Base-by-base conservation (phyloP, 2,797 vertebrate species). In the Epinephelus malabaricus region DNA sequence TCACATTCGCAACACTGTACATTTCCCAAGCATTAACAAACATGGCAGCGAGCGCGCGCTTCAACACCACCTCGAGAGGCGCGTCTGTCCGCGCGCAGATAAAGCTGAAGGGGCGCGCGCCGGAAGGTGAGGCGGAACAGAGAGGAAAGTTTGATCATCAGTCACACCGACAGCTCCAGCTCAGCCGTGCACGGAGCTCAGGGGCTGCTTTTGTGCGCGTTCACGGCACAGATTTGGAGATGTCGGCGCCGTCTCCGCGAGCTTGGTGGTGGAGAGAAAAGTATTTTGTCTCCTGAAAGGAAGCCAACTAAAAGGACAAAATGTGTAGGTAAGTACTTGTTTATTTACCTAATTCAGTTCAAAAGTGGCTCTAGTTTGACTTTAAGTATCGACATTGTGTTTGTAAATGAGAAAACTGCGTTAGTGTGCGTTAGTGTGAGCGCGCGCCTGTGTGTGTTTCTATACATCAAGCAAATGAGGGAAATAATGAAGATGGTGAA, bases 241-340 rank as follows among this genome's bases (percentile, higher is more conserved):
- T 77, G 84, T 95, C 85, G 85, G 95, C 75, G 89, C 92, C 79
- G 88, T 96, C 94, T 94, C 95, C 94, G 89, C 85, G 87, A 81
- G 75, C 85, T 76, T 51, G 80, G 14, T 25, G 76, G 66, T 27
- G 59, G 23, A 69, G 64, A 53, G 46, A 30, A 76, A 85, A 85
- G 58, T 70, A 1, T 72, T 89, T 78, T 75, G 81, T 82, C 65
- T 84, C 68, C 62, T 21, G 12, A 74, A 60, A 60, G 69, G 79
- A 90, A 71, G 66, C 63, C 62, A 47, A 63, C 51, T 18, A 61
- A 83, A 81, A 78, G 85, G 75, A 78, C 43, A 80, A 87, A 88
- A 93, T 91, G 87, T 83, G 21, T 12, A 77, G 93, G 95, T 95
- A 82, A 93, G 92, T 85, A 10, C 5, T 1, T 34, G 1, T 73